phyloP scores from a whole-genome alignment of 53 echinoderm and acorn worm genomes.

The Astropecten irregularis region DNA sequence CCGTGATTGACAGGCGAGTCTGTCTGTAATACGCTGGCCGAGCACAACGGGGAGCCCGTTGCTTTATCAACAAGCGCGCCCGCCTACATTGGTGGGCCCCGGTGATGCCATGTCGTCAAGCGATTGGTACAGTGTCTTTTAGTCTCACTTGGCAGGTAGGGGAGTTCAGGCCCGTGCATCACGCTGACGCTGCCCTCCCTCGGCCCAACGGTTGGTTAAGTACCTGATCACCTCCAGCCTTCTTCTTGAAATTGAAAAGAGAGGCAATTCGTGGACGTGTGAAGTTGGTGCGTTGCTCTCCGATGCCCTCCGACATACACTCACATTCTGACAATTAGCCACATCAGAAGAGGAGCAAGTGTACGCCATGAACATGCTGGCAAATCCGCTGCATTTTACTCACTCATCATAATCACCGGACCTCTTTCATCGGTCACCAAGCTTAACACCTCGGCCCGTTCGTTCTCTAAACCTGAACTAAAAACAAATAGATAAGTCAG shows the following conservation, averaged over 20 bases:
- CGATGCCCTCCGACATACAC: neutral
- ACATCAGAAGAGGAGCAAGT: too few species aligned
- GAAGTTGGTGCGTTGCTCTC: neutral
- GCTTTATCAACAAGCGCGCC: slow-evolving; percentile 70
- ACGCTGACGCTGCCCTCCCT: slow-evolving; percentile 3
- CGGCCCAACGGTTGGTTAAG: slow-evolving; percentile 41
- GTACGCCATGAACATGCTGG: too few species aligned
- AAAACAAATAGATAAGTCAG: neutral
- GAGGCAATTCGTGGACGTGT: neutral
- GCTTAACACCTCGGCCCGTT: neutral
- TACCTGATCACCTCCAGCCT: slow-evolving; percentile 25
- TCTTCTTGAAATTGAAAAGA: slow-evolving; percentile 39
- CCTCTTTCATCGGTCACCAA: neutral
- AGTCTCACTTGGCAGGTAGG: slow-evolving; percentile 9
- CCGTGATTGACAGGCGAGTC: slow-evolving; percentile 33
- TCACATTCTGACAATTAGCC: neutral
- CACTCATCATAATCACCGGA: too few species aligned
- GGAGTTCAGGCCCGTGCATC: slow-evolving; percentile 24
- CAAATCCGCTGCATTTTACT: neutral
- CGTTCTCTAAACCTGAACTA: neutral
- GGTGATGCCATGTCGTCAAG: slow-evolving; percentile 34
- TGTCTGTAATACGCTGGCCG: slow-evolving; percentile 25
- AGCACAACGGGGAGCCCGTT: slow-evolving; percentile 56
- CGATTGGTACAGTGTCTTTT: slow-evolving; percentile 57
- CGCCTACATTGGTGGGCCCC: slow-evolving; percentile 51